Base-by-base conservation (phyloP, 2,888 invertebrate species). In the Nysson spinosus region DNA sequence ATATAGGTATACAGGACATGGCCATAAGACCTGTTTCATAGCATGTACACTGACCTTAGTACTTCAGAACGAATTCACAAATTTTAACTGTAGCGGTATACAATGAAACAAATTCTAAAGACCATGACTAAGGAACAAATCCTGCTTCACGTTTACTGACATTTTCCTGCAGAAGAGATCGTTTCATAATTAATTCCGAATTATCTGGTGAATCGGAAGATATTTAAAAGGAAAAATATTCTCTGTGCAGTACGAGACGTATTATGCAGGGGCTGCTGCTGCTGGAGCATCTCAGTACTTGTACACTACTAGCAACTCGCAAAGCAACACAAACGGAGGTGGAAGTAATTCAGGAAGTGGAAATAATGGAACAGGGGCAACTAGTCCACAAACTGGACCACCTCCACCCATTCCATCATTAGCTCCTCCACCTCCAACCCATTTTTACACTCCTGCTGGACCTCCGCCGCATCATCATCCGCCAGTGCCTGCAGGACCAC, bases 221-320 rank as follows among this genome's bases (percentile, higher is more conserved):
- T n/a, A n/a, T n/a, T n/a, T n/a, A n/a, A n/a, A n/a, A n/a, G n/a
- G n/a, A n/a, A n/a, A n/a, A n/a, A n/a, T n/a, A 17, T 37, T 65
- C 32, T 78, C 46, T 77, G 74, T 72, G 69, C 77, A 87, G 87
- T 87, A 87, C 69, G 87, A 87, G 79, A 78, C 84, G 77, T 88
- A 86, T 79, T 87, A 85, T 69, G 70, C 84, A 77, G 85, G 87
- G 64, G 80, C 87, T 68, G 78, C 84, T 47, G 83, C 85, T 35
- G 80, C 85, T 66, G 84, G 85, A 44, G 85, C 88, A 28, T 83
- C 88, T 17, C 89, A 87, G 20, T 89, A 88, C 70, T 85, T 88
- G 70, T 88, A 88, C 75, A 78, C 88, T 37, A 83, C 88, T 39
- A 82, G 87, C 69, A 82, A 87, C 63, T 79, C 88, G 42, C 88